phyloP scores from a whole-genome alignment of 2,113 vertebrate genomes.

The Ageneiosus marmoratus region DNA sequence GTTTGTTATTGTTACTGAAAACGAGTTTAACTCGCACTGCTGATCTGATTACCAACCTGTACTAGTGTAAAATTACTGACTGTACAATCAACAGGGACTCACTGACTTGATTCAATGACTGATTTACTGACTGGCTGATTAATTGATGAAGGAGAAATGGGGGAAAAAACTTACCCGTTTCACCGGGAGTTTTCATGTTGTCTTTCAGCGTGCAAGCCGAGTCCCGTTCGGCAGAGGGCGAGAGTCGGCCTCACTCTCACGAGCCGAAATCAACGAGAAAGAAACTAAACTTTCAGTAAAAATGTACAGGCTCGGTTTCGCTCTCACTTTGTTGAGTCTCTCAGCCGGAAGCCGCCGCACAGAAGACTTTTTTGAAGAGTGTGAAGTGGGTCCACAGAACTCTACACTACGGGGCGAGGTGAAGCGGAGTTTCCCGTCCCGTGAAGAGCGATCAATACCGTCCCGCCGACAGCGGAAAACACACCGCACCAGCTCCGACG shows the following conservation, averaged over 20 bases:
- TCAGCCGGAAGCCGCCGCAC: not conserved
- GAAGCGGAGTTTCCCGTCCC: constrained; percentile 36
- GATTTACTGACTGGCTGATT: too few relatives aligned
- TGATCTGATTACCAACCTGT: too few relatives aligned
- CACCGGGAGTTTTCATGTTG: constrained; percentile 73
- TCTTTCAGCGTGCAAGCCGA: constrained; percentile 20
- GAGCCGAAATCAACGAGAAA: constrained; percentile 8
- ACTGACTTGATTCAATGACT: too few relatives aligned
- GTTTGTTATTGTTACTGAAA: too few relatives aligned
- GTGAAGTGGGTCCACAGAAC: not conserved
- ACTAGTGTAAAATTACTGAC: too few relatives aligned
- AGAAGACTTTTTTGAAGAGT: not conserved
- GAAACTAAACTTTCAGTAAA: constrained; percentile 27
- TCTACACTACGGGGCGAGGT: constrained; percentile 24
- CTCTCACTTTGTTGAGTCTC: not conserved
- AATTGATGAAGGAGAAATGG: too few relatives aligned
- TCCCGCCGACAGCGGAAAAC: not conserved
- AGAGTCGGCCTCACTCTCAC: constrained; percentile 12
- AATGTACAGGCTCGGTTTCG: not conserved
- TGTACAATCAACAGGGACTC: too few relatives aligned
- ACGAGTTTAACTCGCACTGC: too few relatives aligned
- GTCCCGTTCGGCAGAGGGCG: constrained; percentile 29
- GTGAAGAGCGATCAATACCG: constrained; percentile 16
- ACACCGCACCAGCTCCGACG: not conserved
- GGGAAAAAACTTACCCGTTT: constrained; percentile 62